phyloP scores from a whole-genome alignment of 2,797 vertebrate species.

The Trachurus trachurus region DNA sequence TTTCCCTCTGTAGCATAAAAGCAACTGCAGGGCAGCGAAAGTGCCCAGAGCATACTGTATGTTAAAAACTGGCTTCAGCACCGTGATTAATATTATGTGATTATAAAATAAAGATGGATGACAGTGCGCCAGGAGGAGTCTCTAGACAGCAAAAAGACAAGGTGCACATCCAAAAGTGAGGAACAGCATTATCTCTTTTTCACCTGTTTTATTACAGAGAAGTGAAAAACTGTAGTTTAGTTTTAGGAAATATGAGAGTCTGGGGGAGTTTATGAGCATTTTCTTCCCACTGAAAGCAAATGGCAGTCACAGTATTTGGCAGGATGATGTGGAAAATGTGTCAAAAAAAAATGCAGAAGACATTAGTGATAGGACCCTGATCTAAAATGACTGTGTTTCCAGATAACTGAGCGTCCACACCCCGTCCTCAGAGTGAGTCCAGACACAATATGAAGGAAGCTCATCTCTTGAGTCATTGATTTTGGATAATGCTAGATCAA shows the following conservation, averaged over 20 bases:
- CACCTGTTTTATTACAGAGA: background rate
- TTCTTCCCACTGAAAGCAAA: background rate
- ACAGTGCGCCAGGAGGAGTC: background rate
- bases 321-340: background rate
- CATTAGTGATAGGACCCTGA: no score
- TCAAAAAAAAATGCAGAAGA: no score
- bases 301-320: background rate
- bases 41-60: background rate
- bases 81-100: background rate
- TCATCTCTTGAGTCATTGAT: background rate
- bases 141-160: background rate
- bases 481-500: background rate
- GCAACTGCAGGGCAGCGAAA: background rate
- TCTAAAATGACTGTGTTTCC: no score
- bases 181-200: background rate
- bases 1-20: background rate
- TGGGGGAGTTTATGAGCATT: background rate
- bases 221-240: background rate
- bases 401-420: background rate
- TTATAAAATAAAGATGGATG: background rate
- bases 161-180: background rate
- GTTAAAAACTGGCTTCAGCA: background rate
- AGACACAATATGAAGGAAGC: background rate
- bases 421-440: background rate
- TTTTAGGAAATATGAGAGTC: background rate